Percentiles rank a stretch among this genome's conserved stretches.
Evolutionary conservation across 2,113 vertebrate genomes (phyloP).

Genomic region (Charina bottae): DNA sequence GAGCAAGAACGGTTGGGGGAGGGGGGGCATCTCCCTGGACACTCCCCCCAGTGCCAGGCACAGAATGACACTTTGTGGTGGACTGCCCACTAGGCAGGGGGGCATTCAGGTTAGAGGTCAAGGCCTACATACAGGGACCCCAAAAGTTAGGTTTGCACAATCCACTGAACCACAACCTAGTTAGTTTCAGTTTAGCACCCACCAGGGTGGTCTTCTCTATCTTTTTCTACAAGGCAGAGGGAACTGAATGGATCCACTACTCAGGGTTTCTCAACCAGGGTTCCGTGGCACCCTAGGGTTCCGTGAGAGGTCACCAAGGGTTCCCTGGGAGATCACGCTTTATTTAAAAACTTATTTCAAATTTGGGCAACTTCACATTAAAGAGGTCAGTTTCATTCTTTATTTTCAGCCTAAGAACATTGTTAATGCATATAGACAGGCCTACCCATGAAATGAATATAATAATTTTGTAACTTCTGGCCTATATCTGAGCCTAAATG

Average conservation of each 20-base stretch:
- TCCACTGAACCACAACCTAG: neutral
- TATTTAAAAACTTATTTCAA: no score
- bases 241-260: neutral
- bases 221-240: neutral
- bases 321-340: no score
- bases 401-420: no score
- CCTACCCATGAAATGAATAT: no score
- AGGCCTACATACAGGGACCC: neutral
- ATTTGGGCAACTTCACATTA: no score
- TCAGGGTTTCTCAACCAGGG: no score
- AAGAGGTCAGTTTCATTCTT: no score
- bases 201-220: neutral
- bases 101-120: neutral
- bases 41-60: neutral
- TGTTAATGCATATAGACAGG: no score
- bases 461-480: no score
- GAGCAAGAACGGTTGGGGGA: neutral
- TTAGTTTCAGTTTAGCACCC: neutral
- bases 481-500: no score
- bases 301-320: no score
- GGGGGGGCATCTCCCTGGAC: neutral
- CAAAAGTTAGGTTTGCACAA: neutral
- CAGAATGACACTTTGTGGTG: neutral
- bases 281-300: no score
- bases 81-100: neutral